Percentiles rank a stretch among this genome's conserved stretches.
Evolutionary conservation across 2,797 vertebrate species (phyloP).

Genomic region (Lagorchestes hirsutus): DNA sequence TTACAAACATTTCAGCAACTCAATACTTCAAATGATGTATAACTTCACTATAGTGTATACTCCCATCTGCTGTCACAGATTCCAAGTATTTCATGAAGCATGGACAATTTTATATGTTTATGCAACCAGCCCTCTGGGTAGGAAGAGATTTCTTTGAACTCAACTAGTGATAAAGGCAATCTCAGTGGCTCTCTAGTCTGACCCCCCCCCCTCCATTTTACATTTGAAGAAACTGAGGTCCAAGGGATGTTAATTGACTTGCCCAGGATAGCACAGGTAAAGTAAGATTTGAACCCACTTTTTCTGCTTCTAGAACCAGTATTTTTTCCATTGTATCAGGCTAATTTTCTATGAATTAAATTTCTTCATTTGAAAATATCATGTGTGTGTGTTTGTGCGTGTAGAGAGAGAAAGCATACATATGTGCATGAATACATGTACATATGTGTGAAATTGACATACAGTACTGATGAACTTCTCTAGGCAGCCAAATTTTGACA

Average conservation of each 20-base stretch:
- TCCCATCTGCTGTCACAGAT: not conserved
- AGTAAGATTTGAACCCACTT: not conserved
- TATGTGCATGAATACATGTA: too few species aligned
- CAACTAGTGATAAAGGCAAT: not conserved
- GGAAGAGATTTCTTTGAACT: not conserved
- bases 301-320: too few species aligned
- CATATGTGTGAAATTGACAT: too few species aligned
- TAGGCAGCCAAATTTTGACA: too few species aligned
- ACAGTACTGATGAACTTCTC: too few species aligned
- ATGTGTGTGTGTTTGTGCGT: too few species aligned
- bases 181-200: not conserved
- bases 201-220: not conserved
- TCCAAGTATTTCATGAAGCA: not conserved
- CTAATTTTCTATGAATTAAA: not conserved
- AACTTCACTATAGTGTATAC: not conserved
- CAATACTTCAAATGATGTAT: not conserved
- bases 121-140: not conserved
- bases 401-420: too few species aligned
- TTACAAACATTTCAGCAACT: too few species aligned
- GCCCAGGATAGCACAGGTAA: not conserved
- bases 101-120: not conserved
- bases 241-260: not conserved
- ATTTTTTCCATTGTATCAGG: too few species aligned
- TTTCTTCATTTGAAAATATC: not conserved
- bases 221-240: not conserved